phyloP scores from a whole-genome alignment of 2,888 invertebrate genomes.

The Syrista parreyssii region DNA sequence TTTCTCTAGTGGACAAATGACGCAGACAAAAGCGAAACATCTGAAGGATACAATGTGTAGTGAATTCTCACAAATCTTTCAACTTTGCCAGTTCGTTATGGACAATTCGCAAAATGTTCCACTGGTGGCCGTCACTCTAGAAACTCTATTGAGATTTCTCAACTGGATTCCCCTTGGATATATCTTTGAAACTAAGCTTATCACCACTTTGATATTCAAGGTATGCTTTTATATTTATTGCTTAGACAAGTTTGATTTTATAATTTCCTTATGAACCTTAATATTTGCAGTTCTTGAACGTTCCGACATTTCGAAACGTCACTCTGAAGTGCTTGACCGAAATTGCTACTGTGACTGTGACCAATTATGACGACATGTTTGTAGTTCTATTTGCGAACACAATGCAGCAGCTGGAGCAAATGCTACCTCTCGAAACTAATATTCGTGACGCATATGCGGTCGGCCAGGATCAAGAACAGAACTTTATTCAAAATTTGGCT shows the following conservation, averaged over 20 bases:
- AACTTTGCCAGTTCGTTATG: conserved; percentile 97
- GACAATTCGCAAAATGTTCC: conserved; percentile 98
- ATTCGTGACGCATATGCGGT: conserved; percentile 94
- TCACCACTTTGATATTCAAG: conserved; percentile 93
- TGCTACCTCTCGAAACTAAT: conserved; percentile 91
- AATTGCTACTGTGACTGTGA: conserved; percentile 91
- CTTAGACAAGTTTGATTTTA: not conserved
- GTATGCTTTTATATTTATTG: conserved; percentile 44
- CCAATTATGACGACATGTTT: conserved; percentile 94
- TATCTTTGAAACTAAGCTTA: conserved; percentile 98
- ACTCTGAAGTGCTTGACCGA: conserved; percentile 98
- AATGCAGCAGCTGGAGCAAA: conserved; percentile 91
- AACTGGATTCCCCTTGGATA: conserved; percentile 99
- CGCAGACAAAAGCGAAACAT: conserved; percentile 99
- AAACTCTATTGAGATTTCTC: conserved; percentile 94
- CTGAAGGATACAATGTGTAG: conserved; percentile 99
- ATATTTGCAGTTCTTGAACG: conserved; percentile 84
- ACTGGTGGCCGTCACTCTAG: conserved; percentile 94
- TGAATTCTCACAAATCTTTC: conserved; percentile 98
- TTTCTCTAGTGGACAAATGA: conserved; percentile 97
- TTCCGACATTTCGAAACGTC: conserved; percentile 97
- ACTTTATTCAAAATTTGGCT: conserved; percentile 98
- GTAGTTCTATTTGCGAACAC: conserved; percentile 90
- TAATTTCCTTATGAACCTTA: conserved; percentile 19
- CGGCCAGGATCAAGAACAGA: conserved; percentile 96